Evolutionary conservation across 2,113 vertebrate species (phyloP).

Genomic region (Oceanites oceanicus): DNA sequence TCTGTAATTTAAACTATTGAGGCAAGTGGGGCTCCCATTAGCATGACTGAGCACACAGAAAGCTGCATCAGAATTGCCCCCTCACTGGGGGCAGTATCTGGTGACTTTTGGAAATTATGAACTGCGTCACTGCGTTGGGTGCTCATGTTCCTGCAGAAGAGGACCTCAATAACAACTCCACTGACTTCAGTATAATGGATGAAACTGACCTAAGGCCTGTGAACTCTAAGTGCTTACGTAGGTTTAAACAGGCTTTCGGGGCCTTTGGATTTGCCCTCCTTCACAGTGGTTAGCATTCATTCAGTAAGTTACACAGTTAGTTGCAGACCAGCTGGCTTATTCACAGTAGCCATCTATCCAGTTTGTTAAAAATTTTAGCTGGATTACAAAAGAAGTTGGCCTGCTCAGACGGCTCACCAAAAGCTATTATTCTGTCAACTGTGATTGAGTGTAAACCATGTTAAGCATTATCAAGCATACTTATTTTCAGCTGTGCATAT

Average conservation of each 20-base stretch:
- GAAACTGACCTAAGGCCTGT: background rate
- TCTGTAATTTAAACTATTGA: background rate
- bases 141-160: background rate
- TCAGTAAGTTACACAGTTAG: background rate
- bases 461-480: background rate
- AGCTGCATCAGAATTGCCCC: background rate
- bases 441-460: background rate
- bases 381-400: background rate
- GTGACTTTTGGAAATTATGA: background rate
- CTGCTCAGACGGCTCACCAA: background rate
- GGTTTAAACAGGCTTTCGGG: background rate
- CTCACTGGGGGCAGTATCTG: background rate
- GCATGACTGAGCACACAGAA: background rate
- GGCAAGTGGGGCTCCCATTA: background rate
- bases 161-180: background rate
- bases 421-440: background rate
- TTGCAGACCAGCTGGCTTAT: background rate
- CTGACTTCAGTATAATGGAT: background rate
- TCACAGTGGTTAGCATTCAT: background rate
- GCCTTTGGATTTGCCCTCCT: background rate
- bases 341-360: background rate
- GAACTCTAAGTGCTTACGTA: background rate
- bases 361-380: background rate
- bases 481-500: background rate
- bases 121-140: rapidly evolving